Base-by-base conservation (phyloP, 2,797 vertebrate genomes). In the Cynodonichthys magdalenae region DNA sequence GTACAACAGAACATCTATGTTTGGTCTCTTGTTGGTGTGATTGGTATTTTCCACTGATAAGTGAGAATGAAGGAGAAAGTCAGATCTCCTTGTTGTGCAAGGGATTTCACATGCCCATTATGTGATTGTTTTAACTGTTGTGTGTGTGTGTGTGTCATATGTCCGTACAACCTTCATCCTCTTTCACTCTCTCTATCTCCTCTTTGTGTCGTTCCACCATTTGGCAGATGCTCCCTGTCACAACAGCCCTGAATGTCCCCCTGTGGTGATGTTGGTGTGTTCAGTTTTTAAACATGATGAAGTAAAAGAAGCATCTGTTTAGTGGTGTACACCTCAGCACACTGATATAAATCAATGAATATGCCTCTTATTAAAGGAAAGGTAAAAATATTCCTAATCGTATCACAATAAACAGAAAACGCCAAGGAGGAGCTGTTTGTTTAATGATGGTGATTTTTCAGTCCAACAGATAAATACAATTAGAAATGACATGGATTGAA, bases 251-350 rank as follows among this genome's bases (percentile, higher is more conserved):
- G 61, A 42, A 11, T 50, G 5, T 20, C 60, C 71, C 45, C 46
- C 55, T 7, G 41, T 48, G 50, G 24, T 74, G 63, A 15, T 85
- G 75, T 64, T 36, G 72, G 76, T 47, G 73, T 53, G 17, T 90
- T 93, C 87, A 78, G 57, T 87, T 87, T 90, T 75, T 79, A 81
- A 85, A 87, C 76, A 82, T 89, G 87, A 49, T 49, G 41, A 68
- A 51, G 52, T 50, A 31, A 45, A 47, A 19, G 59, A 66, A 84
- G 83, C 67, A 34, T 84, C 79, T n/a, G 67, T 70, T 82, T 80
- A 85, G 72, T 83, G 71, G 74, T 75, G 67, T 77, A 90, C 74
- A 79, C 72, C 79, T 72, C 59, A 50, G 74, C 67, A 64, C 3
- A 28, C 80, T 28, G 11, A 42, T 70, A 18, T 19, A 58, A 60